A percentile compares a stretch with the other conserved stretches of the same genome.
Evolutionary conservation across 2,797 vertebrate species (phyloP).

Genomic region (Micromesistius poutassou): DNA sequence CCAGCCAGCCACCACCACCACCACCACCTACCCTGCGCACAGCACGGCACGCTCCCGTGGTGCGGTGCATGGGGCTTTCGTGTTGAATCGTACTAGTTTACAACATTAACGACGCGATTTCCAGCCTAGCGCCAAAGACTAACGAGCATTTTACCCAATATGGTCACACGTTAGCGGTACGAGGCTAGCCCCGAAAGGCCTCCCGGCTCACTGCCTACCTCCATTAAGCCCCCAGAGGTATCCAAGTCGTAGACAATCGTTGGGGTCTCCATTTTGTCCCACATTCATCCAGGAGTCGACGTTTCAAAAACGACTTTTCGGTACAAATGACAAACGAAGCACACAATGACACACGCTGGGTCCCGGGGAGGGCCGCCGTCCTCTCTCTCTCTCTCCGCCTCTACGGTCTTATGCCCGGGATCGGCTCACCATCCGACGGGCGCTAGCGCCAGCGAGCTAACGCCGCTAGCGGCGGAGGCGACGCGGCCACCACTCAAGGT

Average conservation of each 20-base stretch:
- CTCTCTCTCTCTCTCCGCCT: too few relatives aligned
- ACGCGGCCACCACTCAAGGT: slow-evolving; percentile 68
- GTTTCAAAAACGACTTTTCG: slow-evolving; percentile 22
- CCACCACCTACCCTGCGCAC: too few relatives aligned
- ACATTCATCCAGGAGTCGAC: slow-evolving; percentile 83
- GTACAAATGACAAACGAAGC: not conserved
- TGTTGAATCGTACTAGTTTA: not conserved
- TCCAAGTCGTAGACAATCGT: slow-evolving; percentile 99
- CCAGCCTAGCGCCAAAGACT: not conserved
- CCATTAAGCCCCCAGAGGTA: slow-evolving; percentile 97
- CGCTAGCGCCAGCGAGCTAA: slow-evolving; percentile 51
- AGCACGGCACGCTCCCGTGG: not conserved
- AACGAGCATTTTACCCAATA: not conserved
- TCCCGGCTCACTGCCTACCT: slow-evolving; percentile 72
- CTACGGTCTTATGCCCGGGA: slow-evolving; percentile 12
- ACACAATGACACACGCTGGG: slow-evolving; percentile 8
- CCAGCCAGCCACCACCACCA: not conserved
- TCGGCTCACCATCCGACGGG: slow-evolving; percentile 26
- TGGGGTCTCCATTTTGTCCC: slow-evolving; percentile 99
- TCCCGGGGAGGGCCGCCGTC: too few relatives aligned
- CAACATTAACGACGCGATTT: not conserved
- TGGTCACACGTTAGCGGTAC: not conserved
- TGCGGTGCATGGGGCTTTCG: not conserved
- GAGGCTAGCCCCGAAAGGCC: slow-evolving; percentile 20
- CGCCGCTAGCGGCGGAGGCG: slow-evolving; percentile 45